phyloP scores from a whole-genome alignment of 1,140 invertebrate species.

The Drosophila biarmipes region DNA sequence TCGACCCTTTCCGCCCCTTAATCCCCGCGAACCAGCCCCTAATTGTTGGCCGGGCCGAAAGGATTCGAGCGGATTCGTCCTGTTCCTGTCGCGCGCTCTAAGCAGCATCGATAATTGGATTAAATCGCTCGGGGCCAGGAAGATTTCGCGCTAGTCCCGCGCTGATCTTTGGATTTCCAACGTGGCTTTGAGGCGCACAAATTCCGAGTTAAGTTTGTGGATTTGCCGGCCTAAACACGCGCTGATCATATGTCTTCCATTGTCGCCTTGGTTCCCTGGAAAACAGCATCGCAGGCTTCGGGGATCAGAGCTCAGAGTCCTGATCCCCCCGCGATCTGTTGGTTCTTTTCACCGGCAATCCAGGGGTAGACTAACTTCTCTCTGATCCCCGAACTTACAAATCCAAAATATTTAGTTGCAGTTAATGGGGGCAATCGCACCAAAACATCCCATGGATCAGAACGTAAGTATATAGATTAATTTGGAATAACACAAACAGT shows the following conservation, averaged over 20 bases:
- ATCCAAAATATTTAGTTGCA: conserved; percentile 70
- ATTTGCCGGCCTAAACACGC: conserved; percentile 71
- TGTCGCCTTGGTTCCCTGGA: conserved; percentile 32
- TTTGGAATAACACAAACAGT: not conserved
- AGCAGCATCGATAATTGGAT: conserved; percentile 67
- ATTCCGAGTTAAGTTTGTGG: conserved; percentile 73
- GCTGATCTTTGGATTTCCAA: conserved; percentile 69
- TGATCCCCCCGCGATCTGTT: conserved; percentile 42
- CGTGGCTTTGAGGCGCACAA: conserved; percentile 63
- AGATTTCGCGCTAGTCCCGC: conserved; percentile 54
- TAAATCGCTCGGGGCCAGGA: conserved; percentile 31
- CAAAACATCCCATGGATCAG: conserved; percentile 47
- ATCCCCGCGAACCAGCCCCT: conserved; percentile 56
- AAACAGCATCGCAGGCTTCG: conserved; percentile 3
- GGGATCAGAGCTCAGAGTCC: not conserved
- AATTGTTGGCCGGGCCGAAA: conserved; percentile 50
- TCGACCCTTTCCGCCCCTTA: conserved; percentile 39
- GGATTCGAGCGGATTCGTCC: conserved; percentile 60
- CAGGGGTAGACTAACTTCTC: conserved; percentile 54
- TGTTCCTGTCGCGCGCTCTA: conserved; percentile 35
- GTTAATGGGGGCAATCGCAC: conserved; percentile 47
- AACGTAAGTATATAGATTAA: not conserved
- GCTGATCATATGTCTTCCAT: conserved; percentile 52
- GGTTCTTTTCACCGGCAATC: conserved; percentile 6
- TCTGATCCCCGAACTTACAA: conserved; percentile 47